Evolutionary conservation across 1,140 invertebrate genomes (phyloP).

Genomic region (Lineus longissimus): DNA sequence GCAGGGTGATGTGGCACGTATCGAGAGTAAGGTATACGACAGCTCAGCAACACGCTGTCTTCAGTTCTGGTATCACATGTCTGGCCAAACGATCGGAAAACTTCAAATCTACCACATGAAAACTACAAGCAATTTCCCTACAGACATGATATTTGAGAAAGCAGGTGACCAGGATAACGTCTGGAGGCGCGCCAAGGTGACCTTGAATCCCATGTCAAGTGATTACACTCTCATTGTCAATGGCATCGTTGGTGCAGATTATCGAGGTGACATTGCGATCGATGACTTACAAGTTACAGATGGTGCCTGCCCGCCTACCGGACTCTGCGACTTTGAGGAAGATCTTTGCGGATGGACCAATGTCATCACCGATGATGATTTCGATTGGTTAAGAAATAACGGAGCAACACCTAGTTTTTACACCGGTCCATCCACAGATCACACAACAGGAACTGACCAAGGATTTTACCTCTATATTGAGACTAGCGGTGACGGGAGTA

Average conservation of each 20-base stretch:
- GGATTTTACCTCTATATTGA: constrained; percentile 51
- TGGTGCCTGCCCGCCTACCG: constrained; percentile 32
- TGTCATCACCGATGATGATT: constrained; percentile 29
- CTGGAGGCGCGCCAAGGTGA: constrained; percentile 24
- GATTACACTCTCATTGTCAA: constrained; percentile 33
- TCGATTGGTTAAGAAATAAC: constrained; percentile 40
- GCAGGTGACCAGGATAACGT: constrained; percentile 17
- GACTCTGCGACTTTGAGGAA: constrained; percentile 41
- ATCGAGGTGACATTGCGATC: constrained; percentile 41
- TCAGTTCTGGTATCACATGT: constrained; percentile 76
- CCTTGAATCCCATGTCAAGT: constrained; percentile 8
- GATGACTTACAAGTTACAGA: constrained; percentile 38
- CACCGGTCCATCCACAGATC: constrained; percentile 48
- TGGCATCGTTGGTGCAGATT: constrained; percentile 30
- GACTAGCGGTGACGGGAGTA: constrained; percentile 24
- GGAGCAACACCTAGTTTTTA: constrained; percentile 27
- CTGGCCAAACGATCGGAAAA: constrained; percentile 55
- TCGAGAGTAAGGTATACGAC: constrained; percentile 23
- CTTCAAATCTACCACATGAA: constrained; percentile 31
- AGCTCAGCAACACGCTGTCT: constrained; percentile 28
- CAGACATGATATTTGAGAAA: constrained; percentile 5
- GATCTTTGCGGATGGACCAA: constrained; percentile 45
- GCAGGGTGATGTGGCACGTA: constrained; percentile 28
- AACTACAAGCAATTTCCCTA: constrained; percentile 11
- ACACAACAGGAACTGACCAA: constrained; percentile 41